These are phyloP conservation scores for Pseudopleuronectes americanus DNA, from an alignment of 2,797 vertebrate genomes.

Conservation along the genomic window DNA sequence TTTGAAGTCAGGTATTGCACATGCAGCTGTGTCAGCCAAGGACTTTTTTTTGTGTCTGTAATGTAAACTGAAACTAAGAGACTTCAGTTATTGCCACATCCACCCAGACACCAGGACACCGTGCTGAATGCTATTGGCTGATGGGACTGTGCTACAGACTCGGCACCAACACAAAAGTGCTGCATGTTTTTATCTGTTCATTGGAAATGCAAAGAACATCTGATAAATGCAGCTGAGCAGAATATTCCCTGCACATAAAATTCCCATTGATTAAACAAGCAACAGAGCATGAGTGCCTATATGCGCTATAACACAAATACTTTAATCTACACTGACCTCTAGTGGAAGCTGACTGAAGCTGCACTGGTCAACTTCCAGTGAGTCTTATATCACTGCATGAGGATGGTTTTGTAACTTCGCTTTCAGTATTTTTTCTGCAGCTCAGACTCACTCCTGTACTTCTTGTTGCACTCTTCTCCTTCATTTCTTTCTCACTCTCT, in stretches of 20 bases:
- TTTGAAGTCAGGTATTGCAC: constrained; percentile 13
- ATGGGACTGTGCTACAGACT: constrained; percentile 33
- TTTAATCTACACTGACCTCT: constrained; percentile 77
- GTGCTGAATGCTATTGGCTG: constrained; percentile 14
- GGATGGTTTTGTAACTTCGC: not conserved
- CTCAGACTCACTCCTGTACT: constrained; percentile 31
- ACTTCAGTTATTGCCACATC: constrained; percentile 23
- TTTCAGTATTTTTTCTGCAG: not conserved
- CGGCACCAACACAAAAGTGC: constrained; percentile 40
- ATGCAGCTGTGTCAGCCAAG: not conserved
- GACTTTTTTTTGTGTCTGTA: constrained; percentile 10
- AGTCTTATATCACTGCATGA: not conserved
- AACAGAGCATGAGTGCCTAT: not conserved
- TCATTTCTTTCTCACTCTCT: constrained; percentile 52
- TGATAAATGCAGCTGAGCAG: not conserved
- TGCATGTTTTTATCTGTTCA: constrained; percentile 34
- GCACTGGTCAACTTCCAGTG: constrained; percentile 32
- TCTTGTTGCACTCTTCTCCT: constrained; percentile 59
- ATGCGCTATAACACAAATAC: constrained; percentile 10
- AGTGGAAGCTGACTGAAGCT: constrained; percentile 68
- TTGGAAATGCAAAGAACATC: constrained; percentile 34
- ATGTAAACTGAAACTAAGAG: constrained; percentile 21
- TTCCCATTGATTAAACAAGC: constrained; percentile 1
- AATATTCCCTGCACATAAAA: constrained; percentile 9
- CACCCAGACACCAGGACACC: constrained; percentile 5